Base-by-base conservation (phyloP, 2,113 vertebrate species). In the Pontoporia blainvillei region DNA sequence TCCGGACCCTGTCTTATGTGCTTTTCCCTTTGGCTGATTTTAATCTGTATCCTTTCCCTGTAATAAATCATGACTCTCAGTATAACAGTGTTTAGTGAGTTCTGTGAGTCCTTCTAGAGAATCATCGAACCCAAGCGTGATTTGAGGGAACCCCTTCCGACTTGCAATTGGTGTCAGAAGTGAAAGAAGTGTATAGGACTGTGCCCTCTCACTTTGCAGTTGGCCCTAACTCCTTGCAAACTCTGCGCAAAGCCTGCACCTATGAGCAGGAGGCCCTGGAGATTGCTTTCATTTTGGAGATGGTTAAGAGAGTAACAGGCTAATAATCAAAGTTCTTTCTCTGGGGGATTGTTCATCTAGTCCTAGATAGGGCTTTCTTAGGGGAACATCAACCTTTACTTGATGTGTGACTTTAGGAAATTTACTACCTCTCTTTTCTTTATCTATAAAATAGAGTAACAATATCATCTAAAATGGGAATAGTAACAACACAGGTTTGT, bases 401-500 rank as follows among this genome's bases (percentile, higher is more conserved):
- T 82, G 46, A 14, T 67, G 8, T 41, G 39, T 71, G 64, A 86
- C 66, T 86, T 79, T 52, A 52, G 41, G 31, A 94, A 88, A 73
- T 39, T 12, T 78, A 91, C 76, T 66, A 85, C 41, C n/a, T 66
- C 54, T 95, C 54, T 84, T 90, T 79, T 76, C 21, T 96, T 82
- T 44, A 86, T 13, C 2, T 64, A 93, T 29, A 90, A 86, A 64
- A 67, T 39, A 61, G 31, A 84, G 46, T 59, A 72, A 94, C 23
- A 59, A 9, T 49, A 62, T 91, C 11, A 69, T 34, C 36, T 92
- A 81, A 92, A 94, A 89, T 69, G 15, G 31, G 5, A 94, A 88
- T 8, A 66, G 54, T 17, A 85, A 66, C 18, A 89, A 61, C 25
- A 91, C 1, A 92, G 34, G 21, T 73, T 25, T 94, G 14, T 59